A percentile compares a stretch with the other conserved stretches of the same genome.
These are phyloP conservation scores for Agrochola lota DNA, from an alignment of 2,888 invertebrate genomes.

Conservation along the genomic window DNA sequence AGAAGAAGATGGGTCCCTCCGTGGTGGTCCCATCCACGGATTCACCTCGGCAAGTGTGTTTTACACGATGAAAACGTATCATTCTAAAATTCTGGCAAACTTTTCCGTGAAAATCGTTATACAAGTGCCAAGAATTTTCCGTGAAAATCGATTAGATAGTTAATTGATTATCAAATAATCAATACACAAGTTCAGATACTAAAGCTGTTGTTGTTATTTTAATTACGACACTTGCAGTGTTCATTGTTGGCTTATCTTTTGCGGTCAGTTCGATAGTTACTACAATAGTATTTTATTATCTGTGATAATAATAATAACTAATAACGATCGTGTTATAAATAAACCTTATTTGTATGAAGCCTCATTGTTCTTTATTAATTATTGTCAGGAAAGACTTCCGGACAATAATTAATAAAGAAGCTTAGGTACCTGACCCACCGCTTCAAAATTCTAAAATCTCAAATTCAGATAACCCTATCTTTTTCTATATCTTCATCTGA, in stretches of 20 bases:
- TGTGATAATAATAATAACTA: background rate
- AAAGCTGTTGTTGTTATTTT: constrained; percentile 29
- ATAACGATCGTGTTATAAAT: constrained; percentile 5
- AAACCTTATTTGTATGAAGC: constrained; percentile 9
- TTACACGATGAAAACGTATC: too few relatives aligned
- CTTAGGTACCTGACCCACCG: too few relatives aligned
- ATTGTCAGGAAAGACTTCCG: too few relatives aligned
- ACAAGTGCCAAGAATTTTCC: background rate
- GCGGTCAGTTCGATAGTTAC: constrained; percentile 53
- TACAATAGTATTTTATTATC: constrained; percentile 44
- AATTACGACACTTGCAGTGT: constrained; percentile 38
- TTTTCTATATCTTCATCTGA: too few relatives aligned
- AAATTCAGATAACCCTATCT: too few relatives aligned
- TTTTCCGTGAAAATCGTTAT: background rate
- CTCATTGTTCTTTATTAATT: constrained; percentile 10
- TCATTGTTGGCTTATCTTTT: constrained; percentile 54
- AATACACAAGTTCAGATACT: constrained; percentile 6
- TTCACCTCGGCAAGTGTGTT: too few relatives aligned
- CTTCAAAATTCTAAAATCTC: too few relatives aligned
- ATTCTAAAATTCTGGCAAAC: background rate
- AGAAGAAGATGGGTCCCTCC: too few relatives aligned
- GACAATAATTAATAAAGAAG: too few relatives aligned
- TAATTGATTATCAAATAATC: constrained; percentile 12
- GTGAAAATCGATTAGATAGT: background rate
- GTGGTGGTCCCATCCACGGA: too few relatives aligned